Conservation (phyloP, 2,797 vertebrate species). For the Anguilla pacifica region DNA sequence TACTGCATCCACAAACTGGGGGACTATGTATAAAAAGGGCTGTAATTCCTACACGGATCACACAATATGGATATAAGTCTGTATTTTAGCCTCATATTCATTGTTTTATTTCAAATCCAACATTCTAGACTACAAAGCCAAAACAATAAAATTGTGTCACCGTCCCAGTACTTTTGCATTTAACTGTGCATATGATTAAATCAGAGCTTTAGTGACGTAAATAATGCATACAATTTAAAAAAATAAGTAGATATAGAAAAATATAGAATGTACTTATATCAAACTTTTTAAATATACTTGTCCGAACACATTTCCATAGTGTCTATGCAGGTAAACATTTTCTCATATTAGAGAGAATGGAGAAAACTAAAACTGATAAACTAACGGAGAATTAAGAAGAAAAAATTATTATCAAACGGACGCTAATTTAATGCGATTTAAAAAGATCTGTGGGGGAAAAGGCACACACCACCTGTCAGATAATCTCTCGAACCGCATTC, state of each 20-base stretch:
- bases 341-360: background rate
- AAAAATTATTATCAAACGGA: background rate
- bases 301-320: background rate
- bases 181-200: background rate
- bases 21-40: background rate
- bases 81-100: background rate
- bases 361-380: background rate
- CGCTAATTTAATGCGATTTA: background rate
- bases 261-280: background rate
- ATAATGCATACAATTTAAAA: background rate
- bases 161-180: background rate
- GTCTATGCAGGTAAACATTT: background rate
- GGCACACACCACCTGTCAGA: conserved; percentile 12
- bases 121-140: background rate
- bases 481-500: conserved; percentile 8
- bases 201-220: background rate
- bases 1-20: background rate
- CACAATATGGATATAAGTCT: background rate
- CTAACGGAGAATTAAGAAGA: background rate
- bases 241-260: background rate
- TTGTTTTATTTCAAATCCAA: background rate
- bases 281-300: background rate
- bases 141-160: background rate
- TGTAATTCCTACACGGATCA: background rate
- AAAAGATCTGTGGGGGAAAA: background rate